Evolutionary conservation across 2,888 invertebrate species (phyloP).

Genomic region (Drosophila helvetica): DNA sequence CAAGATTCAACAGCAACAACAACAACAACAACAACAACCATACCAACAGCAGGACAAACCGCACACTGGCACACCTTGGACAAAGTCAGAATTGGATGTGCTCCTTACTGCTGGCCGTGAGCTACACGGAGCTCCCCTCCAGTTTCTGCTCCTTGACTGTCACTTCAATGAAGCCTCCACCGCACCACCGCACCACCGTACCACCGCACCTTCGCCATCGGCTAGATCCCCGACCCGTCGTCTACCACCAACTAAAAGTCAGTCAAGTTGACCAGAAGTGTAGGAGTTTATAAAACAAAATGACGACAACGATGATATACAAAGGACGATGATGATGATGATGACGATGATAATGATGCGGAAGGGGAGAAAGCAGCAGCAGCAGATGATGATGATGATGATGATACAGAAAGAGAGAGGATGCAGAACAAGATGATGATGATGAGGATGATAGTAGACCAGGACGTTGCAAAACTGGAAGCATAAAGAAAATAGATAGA

Average conservation of each 20-base stretch:
- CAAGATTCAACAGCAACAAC: slow-evolving; percentile 12
- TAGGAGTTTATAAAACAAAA: slow-evolving; percentile 77
- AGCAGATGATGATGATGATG: neutral
- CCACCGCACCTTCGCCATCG: slow-evolving; percentile 10
- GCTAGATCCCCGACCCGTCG: neutral
- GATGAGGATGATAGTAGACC: neutral
- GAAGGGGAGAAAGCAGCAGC: neutral
- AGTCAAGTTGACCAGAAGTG: slow-evolving; percentile 79
- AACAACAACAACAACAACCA: slow-evolving; percentile 32
- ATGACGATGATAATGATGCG: slow-evolving; percentile 26
- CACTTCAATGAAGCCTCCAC: slow-evolving; percentile 6
- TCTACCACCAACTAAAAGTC: slow-evolving; percentile 67
- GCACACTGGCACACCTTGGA: slow-evolving; percentile 68
- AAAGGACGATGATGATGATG: slow-evolving; percentile 23
- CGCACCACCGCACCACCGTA: slow-evolving; percentile 33
- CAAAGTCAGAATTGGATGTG: slow-evolving; percentile 29
- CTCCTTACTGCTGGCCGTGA: too few species aligned
- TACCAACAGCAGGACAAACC: slow-evolving; percentile 48
- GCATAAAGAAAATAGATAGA: slow-evolving; percentile 62
- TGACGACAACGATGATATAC: slow-evolving; percentile 50
- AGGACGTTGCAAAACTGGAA: slow-evolving; percentile 45
- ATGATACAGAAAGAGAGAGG: slow-evolving; percentile 1
- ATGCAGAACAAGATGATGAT: slow-evolving; percentile 1
- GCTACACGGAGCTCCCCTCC: neutral
- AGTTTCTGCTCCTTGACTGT: slow-evolving; percentile 5